Percentiles rank a stretch among this genome's conserved stretches.
Evolutionary conservation across 1,140 invertebrate genomes (phyloP).

Genomic region (Agrilus planipennis): DNA sequence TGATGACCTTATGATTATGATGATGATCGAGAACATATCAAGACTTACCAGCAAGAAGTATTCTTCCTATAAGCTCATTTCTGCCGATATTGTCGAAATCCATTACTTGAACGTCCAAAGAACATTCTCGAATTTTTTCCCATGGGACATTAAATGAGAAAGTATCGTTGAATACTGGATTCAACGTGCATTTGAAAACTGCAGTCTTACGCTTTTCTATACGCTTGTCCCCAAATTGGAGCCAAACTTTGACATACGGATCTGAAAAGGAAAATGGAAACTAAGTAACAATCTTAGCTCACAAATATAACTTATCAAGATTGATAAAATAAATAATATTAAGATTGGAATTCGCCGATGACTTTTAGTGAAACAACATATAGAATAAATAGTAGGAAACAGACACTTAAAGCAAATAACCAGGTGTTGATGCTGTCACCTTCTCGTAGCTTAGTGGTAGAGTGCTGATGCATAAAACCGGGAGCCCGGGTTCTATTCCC

Average conservation of each 20-base stretch:
- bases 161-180: constrained; percentile 86
- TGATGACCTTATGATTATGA: too few species aligned
- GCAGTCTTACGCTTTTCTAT: constrained; percentile 94
- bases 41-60: constrained; percentile 66
- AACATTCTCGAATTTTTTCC: constrained; percentile 89
- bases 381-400: too few species aligned
- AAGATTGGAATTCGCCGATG: too few species aligned
- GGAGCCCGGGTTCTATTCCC: too few species aligned
- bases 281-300: background rate
- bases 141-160: constrained; percentile 88
- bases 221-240: constrained; percentile 86
- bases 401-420: too few species aligned
- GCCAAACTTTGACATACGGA: constrained; percentile 94
- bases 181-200: constrained; percentile 85
- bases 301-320: too few species aligned
- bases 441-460: too few species aligned
- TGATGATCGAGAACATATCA: background rate
- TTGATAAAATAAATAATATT: too few species aligned
- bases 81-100: constrained; percentile 90
- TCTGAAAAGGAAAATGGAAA: constrained; percentile 47
- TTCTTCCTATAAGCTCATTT: constrained; percentile 84
- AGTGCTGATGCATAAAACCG: too few species aligned
- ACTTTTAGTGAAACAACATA: too few species aligned
- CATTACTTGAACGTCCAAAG: constrained; percentile 86
- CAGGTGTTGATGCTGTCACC: too few species aligned